Evolutionary conservation across 1,140 invertebrate species (phyloP).

Genomic region (Sesamia nonagrioides): DNA sequence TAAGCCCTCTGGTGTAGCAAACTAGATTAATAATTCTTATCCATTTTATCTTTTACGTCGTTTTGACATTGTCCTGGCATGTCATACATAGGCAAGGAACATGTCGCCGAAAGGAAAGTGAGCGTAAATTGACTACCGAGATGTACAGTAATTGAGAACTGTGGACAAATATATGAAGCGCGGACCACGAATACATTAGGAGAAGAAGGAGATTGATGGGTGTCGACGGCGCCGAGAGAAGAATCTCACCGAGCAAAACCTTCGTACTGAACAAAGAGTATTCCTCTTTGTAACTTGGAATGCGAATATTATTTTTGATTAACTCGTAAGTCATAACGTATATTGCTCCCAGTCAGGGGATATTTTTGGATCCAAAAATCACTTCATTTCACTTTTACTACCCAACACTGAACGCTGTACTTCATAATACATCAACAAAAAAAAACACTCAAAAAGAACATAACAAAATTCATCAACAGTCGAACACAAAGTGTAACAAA

Average conservation of each 20-base stretch:
- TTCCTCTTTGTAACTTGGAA: background rate
- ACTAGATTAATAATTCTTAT: no score
- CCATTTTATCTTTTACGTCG: no score
- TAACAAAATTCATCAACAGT: constrained; percentile 21
- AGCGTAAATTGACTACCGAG: no score
- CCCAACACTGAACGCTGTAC: constrained; percentile 10
- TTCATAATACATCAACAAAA: constrained; percentile 32
- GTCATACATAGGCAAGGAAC: no score
- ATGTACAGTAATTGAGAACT: no score
- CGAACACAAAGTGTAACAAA: constrained; percentile 36
- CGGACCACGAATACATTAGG: no score
- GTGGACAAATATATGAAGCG: no score
- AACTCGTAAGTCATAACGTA: background rate
- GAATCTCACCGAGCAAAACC: background rate
- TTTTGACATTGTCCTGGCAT: no score
- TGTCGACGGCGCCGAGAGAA: background rate
- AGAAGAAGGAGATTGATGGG: no score
- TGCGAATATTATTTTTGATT: background rate
- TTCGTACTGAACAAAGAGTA: background rate
- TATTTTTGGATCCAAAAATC: constrained; percentile 4
- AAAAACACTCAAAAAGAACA: background rate
- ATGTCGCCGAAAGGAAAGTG: no score
- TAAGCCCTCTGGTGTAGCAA: no score
- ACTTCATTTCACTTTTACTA: background rate
- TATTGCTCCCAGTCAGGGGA: background rate